Conservation (phyloP, 2,797 vertebrate genomes). For the Lepilemur ruficaudatus region DNA sequence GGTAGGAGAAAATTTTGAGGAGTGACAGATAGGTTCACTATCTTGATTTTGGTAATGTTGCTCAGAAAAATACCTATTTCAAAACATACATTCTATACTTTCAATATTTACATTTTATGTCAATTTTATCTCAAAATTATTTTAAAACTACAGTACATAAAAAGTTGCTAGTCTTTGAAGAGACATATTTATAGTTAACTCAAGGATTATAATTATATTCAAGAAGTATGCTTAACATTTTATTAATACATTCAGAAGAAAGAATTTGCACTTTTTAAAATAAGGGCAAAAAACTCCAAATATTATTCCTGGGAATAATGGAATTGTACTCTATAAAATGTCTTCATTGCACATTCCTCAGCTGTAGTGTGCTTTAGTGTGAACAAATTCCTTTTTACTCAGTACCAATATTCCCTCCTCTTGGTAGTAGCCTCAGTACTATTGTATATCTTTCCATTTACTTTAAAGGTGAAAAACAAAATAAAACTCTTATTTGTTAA, state of each 20-base stretch:
- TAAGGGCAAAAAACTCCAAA: conserved; percentile 19
- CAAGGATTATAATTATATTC: not conserved
- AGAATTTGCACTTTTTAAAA: not conserved
- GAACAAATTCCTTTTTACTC: conserved; percentile 24
- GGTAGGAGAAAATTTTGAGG: not conserved
- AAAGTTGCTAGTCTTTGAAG: not conserved
- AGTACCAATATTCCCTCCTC: not conserved
- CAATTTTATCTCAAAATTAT: conserved; percentile 27
- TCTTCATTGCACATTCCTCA: conserved; percentile 34
- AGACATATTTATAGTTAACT: not conserved
- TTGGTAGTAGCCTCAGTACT: not conserved
- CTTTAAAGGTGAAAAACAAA: not conserved
- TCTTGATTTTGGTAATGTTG: not conserved
- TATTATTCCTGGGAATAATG: conserved; percentile 45
- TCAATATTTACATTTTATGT: not conserved
- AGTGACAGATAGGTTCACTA: not conserved
- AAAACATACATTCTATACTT: not conserved
- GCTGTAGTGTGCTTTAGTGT: not conserved
- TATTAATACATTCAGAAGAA: not conserved
- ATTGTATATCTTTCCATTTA: not conserved
- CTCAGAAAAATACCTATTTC: not conserved
- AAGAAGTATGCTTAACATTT: not conserved
- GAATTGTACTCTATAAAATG: conserved; percentile 27
- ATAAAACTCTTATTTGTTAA: conserved; percentile 15
- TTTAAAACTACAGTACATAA: not conserved